phyloP scores from a whole-genome alignment of 2,113 vertebrate genomes.

The Ginglymostoma cirratum region DNA sequence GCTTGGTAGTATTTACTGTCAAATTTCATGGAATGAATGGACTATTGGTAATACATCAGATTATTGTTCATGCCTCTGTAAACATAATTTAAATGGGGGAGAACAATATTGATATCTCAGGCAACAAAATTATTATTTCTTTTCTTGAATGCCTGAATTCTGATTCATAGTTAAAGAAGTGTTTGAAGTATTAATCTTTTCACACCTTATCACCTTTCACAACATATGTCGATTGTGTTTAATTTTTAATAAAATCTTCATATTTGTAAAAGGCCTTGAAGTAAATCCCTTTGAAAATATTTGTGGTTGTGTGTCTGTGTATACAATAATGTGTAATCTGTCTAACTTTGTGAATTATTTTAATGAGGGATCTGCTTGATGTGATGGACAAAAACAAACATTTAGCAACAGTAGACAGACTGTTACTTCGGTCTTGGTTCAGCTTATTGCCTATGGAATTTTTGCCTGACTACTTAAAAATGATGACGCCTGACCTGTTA shows the following conservation, averaged over 20 bases:
- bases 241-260: not conserved
- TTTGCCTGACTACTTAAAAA: slow-evolving; percentile 51
- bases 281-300: not conserved
- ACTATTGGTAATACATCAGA: not conserved
- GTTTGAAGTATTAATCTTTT: not conserved
- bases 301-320: not conserved
- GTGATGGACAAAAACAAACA: slow-evolving; percentile 50
- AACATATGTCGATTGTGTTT: slow-evolving; percentile 41
- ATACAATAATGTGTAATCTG: not conserved
- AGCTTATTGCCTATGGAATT: slow-evolving; percentile 54
- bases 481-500: slow-evolving; percentile 48
- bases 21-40: not conserved
- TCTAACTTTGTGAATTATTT: not conserved
- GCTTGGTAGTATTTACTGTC: not conserved
- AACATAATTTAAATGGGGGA: not conserved
- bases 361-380: slow-evolving; percentile 50
- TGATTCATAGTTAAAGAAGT: not conserved
- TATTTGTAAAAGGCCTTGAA: not conserved
- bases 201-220: too few species aligned
- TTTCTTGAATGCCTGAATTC: not conserved
- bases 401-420: slow-evolving; percentile 56
- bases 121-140: not conserved
- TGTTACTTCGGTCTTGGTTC: slow-evolving; percentile 65
- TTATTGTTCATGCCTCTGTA: not conserved
- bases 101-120: not conserved